Conservation (phyloP, 2,888 invertebrate genomes). For the Chymomyza fuscimana region DNA sequence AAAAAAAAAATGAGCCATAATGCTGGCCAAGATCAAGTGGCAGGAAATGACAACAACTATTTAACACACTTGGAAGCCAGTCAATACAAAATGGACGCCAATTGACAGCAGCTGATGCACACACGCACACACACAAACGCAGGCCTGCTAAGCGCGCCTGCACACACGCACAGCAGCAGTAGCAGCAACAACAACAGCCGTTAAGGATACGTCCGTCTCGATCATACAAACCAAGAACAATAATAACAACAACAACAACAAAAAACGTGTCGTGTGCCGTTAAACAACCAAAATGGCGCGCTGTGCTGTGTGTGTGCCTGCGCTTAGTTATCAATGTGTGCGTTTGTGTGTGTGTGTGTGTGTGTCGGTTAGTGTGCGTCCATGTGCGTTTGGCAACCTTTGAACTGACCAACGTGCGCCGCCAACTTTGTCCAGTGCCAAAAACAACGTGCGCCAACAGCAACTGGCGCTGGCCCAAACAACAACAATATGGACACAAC, state of each 20-base stretch:
- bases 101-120: constrained; percentile 25
- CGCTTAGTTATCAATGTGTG: constrained; percentile 30
- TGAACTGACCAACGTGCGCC: constrained; percentile 60
- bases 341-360: constrained; percentile 27
- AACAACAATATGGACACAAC: constrained; percentile 11
- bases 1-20: constrained; percentile 18
- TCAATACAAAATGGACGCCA: constrained; percentile 57
- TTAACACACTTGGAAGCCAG: constrained; percentile 12
- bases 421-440: constrained; percentile 58
- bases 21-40: constrained; percentile 62
- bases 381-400: constrained; percentile 36
- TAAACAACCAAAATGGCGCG: constrained; percentile 50
- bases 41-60: constrained; percentile 26
- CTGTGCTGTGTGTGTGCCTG: constrained; percentile 35
- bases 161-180: constrained; percentile 42
- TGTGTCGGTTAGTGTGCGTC: constrained; percentile 30
- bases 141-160: constrained; percentile 17
- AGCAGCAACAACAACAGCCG: constrained; percentile 45
- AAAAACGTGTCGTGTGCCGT: constrained; percentile 45
- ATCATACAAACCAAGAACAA: constrained; percentile 75
- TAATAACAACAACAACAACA: constrained; percentile 35
- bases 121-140: constrained; percentile 25
- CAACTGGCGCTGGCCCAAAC: constrained; percentile 55
- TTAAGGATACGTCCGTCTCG: constrained; percentile 77
- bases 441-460: constrained; percentile 47